Evolutionary conservation across 2,888 invertebrate genomes (phyloP).

Genomic region (Hemithea aestivaria): DNA sequence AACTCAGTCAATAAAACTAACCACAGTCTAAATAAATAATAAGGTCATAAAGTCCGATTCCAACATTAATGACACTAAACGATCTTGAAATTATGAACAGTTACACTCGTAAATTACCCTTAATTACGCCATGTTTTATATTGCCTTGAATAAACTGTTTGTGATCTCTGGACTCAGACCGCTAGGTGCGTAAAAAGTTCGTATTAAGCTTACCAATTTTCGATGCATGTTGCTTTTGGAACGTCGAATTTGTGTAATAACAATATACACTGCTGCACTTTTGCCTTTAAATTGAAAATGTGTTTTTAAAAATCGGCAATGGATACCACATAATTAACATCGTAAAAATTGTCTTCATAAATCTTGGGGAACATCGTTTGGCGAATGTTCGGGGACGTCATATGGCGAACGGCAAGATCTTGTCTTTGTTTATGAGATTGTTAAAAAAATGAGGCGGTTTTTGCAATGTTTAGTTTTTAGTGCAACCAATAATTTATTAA

Average conservation of each 20-base stretch:
- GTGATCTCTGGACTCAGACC: constrained; percentile 44
- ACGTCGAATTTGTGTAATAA: constrained; percentile 38
- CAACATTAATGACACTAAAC: constrained; percentile 43
- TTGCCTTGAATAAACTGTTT: constrained; percentile 39
- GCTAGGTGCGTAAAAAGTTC: constrained; percentile 54
- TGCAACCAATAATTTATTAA: constrained; percentile 44
- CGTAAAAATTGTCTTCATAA: constrained; percentile 42
- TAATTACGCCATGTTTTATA: constrained; percentile 40
- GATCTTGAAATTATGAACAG: constrained; percentile 44
- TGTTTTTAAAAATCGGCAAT: constrained; percentile 33
- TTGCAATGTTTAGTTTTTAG: constrained; percentile 48
- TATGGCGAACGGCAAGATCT: constrained; percentile 66
- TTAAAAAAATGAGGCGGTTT: constrained; percentile 51
- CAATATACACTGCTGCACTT: constrained; percentile 46
- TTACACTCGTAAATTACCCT: constrained; percentile 42
- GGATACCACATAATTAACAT: constrained; percentile 26
- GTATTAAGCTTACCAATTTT: constrained; percentile 50
- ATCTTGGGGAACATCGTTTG: constrained; percentile 52
- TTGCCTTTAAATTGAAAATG: constrained; percentile 6
- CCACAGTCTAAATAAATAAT: constrained; percentile 43
- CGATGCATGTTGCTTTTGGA: constrained; percentile 49
- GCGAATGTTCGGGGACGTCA: constrained; percentile 58
- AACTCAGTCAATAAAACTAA: constrained; percentile 24
- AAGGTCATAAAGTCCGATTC: constrained; percentile 43
- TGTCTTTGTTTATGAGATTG: constrained; percentile 66